Conservation (phyloP, 2,797 vertebrate species). For the Antennarius maculatus region DNA sequence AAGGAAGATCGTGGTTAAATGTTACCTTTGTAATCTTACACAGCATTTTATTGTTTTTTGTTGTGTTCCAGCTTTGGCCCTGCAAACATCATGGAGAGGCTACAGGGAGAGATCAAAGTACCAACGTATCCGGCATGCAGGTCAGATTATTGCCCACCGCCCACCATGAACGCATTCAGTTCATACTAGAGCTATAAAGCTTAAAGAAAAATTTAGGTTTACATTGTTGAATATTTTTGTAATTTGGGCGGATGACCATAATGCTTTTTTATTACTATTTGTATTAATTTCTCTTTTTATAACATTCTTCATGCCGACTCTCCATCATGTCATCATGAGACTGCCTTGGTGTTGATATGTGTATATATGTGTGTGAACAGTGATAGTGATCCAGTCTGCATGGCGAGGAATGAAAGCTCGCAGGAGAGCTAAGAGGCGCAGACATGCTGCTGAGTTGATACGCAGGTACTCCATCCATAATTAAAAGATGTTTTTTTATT, state of each 20-base stretch:
- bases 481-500: conserved; percentile 4
- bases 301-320: no score
- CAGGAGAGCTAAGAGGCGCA: conserved; percentile 88
- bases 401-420: conserved; percentile 95
- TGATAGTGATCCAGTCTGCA: conserved; percentile 92
- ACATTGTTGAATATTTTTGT: conserved; percentile 1
- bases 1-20: no score
- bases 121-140: conserved; percentile 88
- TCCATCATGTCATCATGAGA: no score
- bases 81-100: conserved; percentile 94
- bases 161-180: neutral
- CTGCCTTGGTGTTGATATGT: conserved; percentile 18
- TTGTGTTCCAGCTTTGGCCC: conserved; percentile 83
- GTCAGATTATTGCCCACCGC: conserved; percentile 65
- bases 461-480: conserved; percentile 80
- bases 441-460: conserved; percentile 89
- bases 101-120: conserved; percentile 92
- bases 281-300: no score
- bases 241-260: neutral
- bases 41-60: conserved; percentile 2
- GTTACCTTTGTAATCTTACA: neutral
- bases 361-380: conserved; percentile 67
- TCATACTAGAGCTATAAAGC: neutral
- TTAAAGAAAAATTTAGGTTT: no score
- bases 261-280: no score